These are phyloP conservation scores for Indicator indicator DNA, from an alignment of 2,113 vertebrate species.

Conservation along the genomic window DNA sequence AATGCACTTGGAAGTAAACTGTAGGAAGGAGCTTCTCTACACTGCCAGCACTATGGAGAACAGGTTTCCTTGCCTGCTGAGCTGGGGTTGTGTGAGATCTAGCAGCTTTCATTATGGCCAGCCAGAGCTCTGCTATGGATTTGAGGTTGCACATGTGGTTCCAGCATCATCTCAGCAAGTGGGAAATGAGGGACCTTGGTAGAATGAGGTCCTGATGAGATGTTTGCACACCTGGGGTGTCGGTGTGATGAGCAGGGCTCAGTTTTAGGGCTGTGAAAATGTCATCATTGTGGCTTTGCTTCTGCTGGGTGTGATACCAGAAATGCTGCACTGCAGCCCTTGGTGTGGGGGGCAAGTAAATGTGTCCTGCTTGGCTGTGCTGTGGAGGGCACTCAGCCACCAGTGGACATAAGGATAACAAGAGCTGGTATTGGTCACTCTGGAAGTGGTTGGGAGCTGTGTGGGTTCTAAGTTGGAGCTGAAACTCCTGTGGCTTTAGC, in stretches of 20 bases:
- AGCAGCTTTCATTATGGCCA: not conserved
- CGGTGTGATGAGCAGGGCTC: not conserved
- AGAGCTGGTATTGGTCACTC: fast-evolving
- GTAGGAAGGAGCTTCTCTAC: not conserved
- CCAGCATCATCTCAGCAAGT: not conserved
- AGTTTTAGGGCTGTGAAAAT: not conserved
- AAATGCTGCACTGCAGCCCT: not conserved
- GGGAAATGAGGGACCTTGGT: not conserved
- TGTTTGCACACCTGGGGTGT: too few species aligned
- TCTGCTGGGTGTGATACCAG: not conserved
- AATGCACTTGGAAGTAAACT: not conserved
- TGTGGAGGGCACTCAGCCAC: fast-evolving
- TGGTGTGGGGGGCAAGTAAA: not conserved
- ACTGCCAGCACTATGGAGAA: fast-evolving
- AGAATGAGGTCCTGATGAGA: not conserved
- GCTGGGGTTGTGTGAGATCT: fast-evolving
- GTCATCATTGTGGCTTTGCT: not conserved
- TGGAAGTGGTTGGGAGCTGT: fast-evolving
- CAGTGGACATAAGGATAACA: not conserved
- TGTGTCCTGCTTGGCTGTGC: not conserved
- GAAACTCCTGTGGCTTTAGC: not conserved
- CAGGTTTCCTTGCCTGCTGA: not conserved
- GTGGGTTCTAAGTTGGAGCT: not conserved
- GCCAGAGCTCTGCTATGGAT: fast-evolving
- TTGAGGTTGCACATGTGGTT: fast-evolving